These are phyloP conservation scores for Pseudochromis fuscus DNA, from an alignment of 2,797 vertebrate species.

Conservation along the genomic window DNA sequence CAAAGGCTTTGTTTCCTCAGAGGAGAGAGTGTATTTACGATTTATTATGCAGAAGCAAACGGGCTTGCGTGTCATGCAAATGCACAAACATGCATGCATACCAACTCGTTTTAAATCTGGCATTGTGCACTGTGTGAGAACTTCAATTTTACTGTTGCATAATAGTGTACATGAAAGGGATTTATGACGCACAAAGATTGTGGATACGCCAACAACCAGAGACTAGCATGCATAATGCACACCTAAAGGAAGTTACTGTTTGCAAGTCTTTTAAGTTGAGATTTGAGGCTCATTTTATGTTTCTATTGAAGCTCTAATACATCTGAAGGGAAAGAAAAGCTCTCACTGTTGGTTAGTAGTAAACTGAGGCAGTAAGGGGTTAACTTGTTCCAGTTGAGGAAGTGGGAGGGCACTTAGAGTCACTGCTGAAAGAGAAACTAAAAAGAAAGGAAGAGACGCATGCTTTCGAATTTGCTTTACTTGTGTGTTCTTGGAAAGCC, in stretches of 20 bases:
- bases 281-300: background rate
- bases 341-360: background rate
- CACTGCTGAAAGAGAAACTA: slow-evolving; percentile 58
- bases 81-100: background rate
- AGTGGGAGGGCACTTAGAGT: slow-evolving; percentile 13
- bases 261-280: slow-evolving; percentile 25
- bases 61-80: slow-evolving; percentile 28
- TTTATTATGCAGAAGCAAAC: slow-evolving; percentile 36
- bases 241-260: slow-evolving; percentile 9
- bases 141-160: slow-evolving; percentile 6
- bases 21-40: slow-evolving; percentile 20
- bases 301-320: background rate
- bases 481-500: background rate
- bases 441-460: accelerated
- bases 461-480: background rate
- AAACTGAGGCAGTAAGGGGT: slow-evolving; percentile 49
- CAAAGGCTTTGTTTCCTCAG: slow-evolving; percentile 25
- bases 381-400: slow-evolving; percentile 48
- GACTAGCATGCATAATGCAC: slow-evolving; percentile 40
- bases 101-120: slow-evolving; percentile 25
- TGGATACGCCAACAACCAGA: slow-evolving; percentile 33
- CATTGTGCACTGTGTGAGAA: slow-evolving; percentile 16
- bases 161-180: slow-evolving; percentile 30
- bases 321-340: background rate
- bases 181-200: slow-evolving; percentile 25